Base-by-base conservation (phyloP, 2,113 vertebrate species). In the Chamaetylas fuelleborni region DNA sequence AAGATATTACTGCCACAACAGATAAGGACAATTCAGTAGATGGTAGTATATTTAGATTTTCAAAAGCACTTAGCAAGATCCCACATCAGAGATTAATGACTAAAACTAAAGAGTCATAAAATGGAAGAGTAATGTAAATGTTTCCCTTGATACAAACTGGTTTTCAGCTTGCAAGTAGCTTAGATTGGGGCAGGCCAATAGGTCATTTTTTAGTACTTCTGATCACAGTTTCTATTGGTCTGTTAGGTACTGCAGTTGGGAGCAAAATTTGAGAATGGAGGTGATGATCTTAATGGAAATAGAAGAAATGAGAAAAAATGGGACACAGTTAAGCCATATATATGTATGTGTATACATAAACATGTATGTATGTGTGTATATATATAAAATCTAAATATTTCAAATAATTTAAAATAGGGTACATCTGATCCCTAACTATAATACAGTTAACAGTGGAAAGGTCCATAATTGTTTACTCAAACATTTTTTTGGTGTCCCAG, bases 41-140 rank as follows among this genome's bases (percentile, higher is more conserved):
- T 69, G 22, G 33, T 43, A 71, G n/a, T 56, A 81, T 86, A 88
- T 92, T 96, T 79, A 90, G 51, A 82, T 91, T 93, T 91, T 78
- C 26, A 83, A 86, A 91, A 83, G 40, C 36, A 34, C 7, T 80
- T 94, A 71, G 11, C 50, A 67, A 86, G 19, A 36, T 91, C 80
- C 24, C 29, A 66, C 33, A 69, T 62, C 61, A 81, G 51, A 92
- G 45, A 80, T 73, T 73, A 87, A 91, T 69, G 50, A 66, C 72
- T 71, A 69, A 84, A 61, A 29, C 12, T 81, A 78, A 80, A 62
- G 9, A 50, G 19, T 72, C 10, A 65, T 47, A 78, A 92, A 80
- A 77, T 34, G 25, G 28, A 85, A 79, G 28, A 91, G 8, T 34
- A 84, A 81, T 71, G 22, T 34, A 64, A 87, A 87, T 69, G 6